phyloP scores from a whole-genome alignment of 92 coral and sea anemone genomes.

The Galaxea fascicularis region DNA sequence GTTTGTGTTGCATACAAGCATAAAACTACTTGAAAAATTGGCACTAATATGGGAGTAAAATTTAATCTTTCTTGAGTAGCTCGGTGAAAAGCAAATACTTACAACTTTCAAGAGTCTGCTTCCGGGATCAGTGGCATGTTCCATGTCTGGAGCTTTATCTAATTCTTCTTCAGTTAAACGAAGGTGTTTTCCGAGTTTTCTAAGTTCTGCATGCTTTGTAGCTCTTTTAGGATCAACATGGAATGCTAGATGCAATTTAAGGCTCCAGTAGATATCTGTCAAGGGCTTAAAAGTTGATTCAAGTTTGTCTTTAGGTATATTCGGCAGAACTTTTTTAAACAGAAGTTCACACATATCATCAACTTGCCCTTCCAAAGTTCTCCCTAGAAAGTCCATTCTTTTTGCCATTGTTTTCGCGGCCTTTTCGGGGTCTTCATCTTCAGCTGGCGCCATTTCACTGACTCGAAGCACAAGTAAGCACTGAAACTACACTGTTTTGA shows the following conservation, averaged over 20 bases:
- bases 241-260: constrained; percentile 9
- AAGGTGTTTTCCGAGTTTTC: neutral
- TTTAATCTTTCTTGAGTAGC: too few relatives aligned
- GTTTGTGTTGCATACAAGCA: too few relatives aligned
- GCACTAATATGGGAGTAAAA: too few relatives aligned
- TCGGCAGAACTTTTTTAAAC: too few relatives aligned
- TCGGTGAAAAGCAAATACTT: neutral
- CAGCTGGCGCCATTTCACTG: too few relatives aligned
- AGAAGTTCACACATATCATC: neutral
- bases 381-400: neutral
- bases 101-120: constrained; percentile 19
- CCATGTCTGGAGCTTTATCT: neutral
- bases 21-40: too few relatives aligned
- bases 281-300: neutral
- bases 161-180: neutral
- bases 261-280: constrained; percentile 3
- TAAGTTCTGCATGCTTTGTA: neutral
- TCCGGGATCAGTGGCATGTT: neutral
- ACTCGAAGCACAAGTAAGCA: too few relatives aligned
- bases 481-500: too few relatives aligned
- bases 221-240: neutral
- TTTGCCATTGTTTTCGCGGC: neutral
- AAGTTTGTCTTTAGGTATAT: neutral
- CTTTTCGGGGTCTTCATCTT: neutral
- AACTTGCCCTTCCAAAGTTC: neutral